phyloP scores from a whole-genome alignment of 2,797 vertebrate genomes.

The Sebastes melanostomus region DNA sequence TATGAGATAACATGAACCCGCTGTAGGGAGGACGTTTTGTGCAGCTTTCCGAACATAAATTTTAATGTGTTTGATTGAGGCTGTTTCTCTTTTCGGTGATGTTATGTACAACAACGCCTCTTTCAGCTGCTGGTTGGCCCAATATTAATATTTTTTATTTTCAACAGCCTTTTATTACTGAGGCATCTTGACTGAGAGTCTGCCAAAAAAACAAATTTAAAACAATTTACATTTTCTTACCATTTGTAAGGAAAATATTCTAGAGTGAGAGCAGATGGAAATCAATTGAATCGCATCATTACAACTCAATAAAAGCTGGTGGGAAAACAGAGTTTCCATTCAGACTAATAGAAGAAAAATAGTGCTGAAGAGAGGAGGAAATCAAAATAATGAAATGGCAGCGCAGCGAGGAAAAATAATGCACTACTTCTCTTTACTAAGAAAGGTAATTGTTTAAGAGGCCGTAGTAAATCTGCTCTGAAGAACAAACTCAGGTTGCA shows the following conservation, averaged over 20 bases:
- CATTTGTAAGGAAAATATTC: slow-evolving; percentile 35
- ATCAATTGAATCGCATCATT: slow-evolving; percentile 61
- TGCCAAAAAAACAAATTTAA: slow-evolving; percentile 30
- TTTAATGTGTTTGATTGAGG: slow-evolving; percentile 30
- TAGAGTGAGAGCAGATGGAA: slow-evolving; percentile 53
- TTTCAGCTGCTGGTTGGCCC: slow-evolving; percentile 1
- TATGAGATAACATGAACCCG: slow-evolving; percentile 31
- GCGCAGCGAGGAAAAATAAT: slow-evolving; percentile 43
- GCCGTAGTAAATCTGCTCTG: slow-evolving; percentile 54
- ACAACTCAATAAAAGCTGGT: slow-evolving; percentile 61
- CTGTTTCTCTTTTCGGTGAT: slow-evolving; percentile 19
- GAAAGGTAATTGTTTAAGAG: slow-evolving; percentile 50
- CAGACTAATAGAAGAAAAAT: slow-evolving; percentile 45
- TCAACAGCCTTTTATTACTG: slow-evolving; percentile 31
- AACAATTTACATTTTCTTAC: slow-evolving; percentile 39
- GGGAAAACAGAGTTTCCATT: slow-evolving; percentile 41
- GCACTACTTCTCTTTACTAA: slow-evolving; percentile 40
- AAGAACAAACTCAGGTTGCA: slow-evolving; percentile 35
- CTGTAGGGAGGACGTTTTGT: slow-evolving; percentile 14
- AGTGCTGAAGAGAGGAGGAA: slow-evolving; percentile 30
- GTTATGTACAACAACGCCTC: slow-evolving; percentile 28
- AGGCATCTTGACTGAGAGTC: slow-evolving; percentile 37
- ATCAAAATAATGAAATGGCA: slow-evolving; percentile 51
- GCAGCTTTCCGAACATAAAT: slow-evolving; percentile 24
- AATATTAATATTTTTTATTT: slow-evolving; percentile 12